These are phyloP conservation scores for Passer domesticus DNA, from an alignment of 2,113 vertebrate genomes.

Conservation along the genomic window DNA sequence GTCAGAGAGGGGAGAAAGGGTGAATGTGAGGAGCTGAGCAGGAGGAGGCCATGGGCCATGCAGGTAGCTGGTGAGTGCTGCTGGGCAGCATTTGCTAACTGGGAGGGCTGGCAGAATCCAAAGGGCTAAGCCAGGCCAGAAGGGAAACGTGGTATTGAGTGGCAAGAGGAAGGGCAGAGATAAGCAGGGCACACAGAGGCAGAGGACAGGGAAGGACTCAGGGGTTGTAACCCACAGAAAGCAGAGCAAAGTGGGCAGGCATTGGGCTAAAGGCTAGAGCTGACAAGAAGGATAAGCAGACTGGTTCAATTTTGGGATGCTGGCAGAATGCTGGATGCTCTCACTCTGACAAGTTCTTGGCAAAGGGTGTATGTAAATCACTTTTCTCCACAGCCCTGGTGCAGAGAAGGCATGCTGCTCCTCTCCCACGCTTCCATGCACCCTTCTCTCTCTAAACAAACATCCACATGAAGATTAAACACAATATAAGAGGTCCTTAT, in stretches of 20 bases:
- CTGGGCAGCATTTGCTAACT: background rate
- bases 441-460: background rate
- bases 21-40: background rate
- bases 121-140: background rate
- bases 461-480: background rate
- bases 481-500: background rate
- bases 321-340: background rate
- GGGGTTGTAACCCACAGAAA: background rate
- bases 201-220: background rate
- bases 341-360: background rate
- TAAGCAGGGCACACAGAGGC: background rate
- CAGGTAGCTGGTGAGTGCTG: background rate
- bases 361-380: background rate
- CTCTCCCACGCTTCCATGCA: background rate
- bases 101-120: background rate
- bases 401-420: background rate
- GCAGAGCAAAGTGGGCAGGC: background rate
- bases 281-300: background rate
- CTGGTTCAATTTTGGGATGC: background rate
- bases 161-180: background rate
- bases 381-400: background rate
- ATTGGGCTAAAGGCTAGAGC: rapidly evolving
- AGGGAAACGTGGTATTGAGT: rapidly evolving
- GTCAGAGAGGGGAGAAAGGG: background rate
- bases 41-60: background rate